These are phyloP conservation scores for Euplexia lucipara DNA, from an alignment of 2,888 invertebrate genomes.

Conservation along the genomic window DNA sequence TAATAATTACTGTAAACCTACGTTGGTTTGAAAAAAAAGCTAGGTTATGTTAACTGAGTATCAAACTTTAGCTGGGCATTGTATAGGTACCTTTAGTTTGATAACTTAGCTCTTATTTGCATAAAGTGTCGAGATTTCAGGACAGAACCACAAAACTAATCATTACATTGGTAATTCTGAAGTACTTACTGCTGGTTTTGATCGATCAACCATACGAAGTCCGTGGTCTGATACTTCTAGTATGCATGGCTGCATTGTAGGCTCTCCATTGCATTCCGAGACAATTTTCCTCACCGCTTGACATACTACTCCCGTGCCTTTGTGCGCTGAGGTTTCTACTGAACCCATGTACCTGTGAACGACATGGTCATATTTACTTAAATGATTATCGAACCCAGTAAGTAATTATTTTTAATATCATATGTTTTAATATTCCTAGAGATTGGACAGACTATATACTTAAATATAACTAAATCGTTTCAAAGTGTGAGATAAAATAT, in stretches of 20 bases:
- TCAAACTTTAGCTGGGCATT: not conserved
- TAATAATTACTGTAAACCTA: not conserved
- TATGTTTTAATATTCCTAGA: no score
- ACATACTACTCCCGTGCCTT: slow-evolving; percentile 98
- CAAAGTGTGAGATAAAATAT: not conserved
- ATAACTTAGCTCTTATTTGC: not conserved
- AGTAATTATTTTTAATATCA: not conserved
- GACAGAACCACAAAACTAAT: no score
- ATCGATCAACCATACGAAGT: slow-evolving; percentile 98
- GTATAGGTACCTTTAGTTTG: not conserved
- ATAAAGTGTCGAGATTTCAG: not conserved
- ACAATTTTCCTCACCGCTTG: slow-evolving; percentile 97
- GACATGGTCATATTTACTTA: slow-evolving; percentile 17
- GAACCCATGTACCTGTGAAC: slow-evolving; percentile 95
- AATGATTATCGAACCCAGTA: not conserved
- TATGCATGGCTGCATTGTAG: slow-evolving; percentile 95
- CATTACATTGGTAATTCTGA: not conserved
- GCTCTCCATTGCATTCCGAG: slow-evolving; percentile 92
- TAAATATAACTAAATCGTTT: not conserved
- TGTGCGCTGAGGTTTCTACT: slow-evolving; percentile 98
- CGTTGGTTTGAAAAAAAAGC: no score
- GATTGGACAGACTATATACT: no score
- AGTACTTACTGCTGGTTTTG: slow-evolving; percentile 93
- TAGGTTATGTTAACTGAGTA: no score
- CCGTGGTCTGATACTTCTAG: slow-evolving; percentile 99